phyloP scores from a whole-genome alignment of 2,797 vertebrate species.

The Nasua narica region DNA sequence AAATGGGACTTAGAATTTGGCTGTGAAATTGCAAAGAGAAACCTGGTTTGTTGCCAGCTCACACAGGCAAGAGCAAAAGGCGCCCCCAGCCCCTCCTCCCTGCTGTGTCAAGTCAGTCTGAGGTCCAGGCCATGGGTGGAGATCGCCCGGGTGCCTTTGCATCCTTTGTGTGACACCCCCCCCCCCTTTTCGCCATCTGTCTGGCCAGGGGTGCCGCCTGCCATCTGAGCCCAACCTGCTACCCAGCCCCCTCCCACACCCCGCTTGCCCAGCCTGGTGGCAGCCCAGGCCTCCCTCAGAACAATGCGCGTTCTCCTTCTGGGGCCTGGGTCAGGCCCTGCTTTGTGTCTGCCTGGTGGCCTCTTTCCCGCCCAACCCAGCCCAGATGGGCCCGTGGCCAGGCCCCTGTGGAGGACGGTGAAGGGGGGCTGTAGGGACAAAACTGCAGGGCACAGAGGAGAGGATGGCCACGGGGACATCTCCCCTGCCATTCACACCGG shows the following conservation, averaged over 20 bases:
- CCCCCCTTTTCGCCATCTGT: conserved; percentile 83
- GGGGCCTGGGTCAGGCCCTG: not conserved
- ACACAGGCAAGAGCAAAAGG: not conserved
- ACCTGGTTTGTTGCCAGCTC: no score
- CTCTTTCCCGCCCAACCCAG: not conserved
- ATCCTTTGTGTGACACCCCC: conserved; percentile 46
- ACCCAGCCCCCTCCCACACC: not conserved
- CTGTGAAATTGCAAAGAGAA: not conserved
- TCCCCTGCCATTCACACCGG: no score
- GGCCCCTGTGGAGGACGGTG: conserved; percentile 44
- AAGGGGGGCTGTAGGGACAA: conserved; percentile 66
- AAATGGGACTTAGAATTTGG: not conserved
- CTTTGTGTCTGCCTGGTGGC: conserved; percentile 62
- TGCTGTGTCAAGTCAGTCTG: not conserved
- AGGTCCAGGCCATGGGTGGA: not conserved
- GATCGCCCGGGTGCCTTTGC: not conserved
- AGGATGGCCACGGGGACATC: not conserved
- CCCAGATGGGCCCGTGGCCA: conserved; percentile 77
- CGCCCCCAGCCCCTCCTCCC: not conserved
- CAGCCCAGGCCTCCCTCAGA: conserved; percentile 44
- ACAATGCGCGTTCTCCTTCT: conserved; percentile 47
- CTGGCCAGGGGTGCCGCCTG: conserved; percentile 66
- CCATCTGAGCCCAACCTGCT: conserved; percentile 70
- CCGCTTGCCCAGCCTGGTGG: conserved; percentile 60
- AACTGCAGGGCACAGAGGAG: conserved; percentile 46